phyloP scores from a whole-genome alignment of 2,888 invertebrate species.

The Ectropis crepuscularia region DNA sequence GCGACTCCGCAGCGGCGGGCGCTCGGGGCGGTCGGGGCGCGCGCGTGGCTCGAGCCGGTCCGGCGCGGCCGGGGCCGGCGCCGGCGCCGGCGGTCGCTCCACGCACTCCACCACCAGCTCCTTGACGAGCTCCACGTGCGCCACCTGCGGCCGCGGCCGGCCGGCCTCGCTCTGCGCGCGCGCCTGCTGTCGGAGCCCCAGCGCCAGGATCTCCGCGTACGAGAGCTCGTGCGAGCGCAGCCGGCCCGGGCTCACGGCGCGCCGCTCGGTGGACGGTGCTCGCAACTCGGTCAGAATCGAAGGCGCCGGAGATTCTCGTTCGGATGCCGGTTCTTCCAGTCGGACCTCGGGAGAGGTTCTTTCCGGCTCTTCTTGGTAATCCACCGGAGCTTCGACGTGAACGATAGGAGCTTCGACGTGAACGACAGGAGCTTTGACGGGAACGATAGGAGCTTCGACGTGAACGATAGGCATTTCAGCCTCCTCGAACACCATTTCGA shows the following conservation, averaged over 20 bases:
- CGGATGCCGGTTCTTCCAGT: not conserved
- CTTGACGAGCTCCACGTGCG: conserved; percentile 70
- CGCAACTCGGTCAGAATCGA: conserved; percentile 39
- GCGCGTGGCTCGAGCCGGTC: conserved; percentile 47
- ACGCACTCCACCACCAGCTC: conserved; percentile 65
- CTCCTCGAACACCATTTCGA: conserved; percentile 35
- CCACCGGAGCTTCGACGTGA: conserved; percentile 44
- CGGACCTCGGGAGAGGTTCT: conserved; percentile 32
- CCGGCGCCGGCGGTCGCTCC: conserved; percentile 55
- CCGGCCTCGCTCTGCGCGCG: conserved; percentile 57
- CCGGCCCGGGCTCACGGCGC: conserved; percentile 59
- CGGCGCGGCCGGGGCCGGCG: conserved; percentile 47
- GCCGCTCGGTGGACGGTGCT: conserved; percentile 49
- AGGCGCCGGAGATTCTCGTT: conserved; percentile 21
- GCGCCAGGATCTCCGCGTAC: conserved; percentile 89
- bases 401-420: conserved; percentile 40
- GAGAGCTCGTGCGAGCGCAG: conserved; percentile 86
- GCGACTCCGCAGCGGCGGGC: conserved; percentile 61
- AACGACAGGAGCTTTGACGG: conserved; percentile 45
- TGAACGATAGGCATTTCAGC: conserved; percentile 3
- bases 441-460: conserved; percentile 38
- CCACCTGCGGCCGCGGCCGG: conserved; percentile 71
- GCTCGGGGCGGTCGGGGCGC: conserved; percentile 55
- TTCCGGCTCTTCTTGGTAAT: conserved; percentile 47
- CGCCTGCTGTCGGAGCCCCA: conserved; percentile 82